Conservation (phyloP, 2,888 invertebrate genomes). For the Drepanosiphum platanoidis region DNA sequence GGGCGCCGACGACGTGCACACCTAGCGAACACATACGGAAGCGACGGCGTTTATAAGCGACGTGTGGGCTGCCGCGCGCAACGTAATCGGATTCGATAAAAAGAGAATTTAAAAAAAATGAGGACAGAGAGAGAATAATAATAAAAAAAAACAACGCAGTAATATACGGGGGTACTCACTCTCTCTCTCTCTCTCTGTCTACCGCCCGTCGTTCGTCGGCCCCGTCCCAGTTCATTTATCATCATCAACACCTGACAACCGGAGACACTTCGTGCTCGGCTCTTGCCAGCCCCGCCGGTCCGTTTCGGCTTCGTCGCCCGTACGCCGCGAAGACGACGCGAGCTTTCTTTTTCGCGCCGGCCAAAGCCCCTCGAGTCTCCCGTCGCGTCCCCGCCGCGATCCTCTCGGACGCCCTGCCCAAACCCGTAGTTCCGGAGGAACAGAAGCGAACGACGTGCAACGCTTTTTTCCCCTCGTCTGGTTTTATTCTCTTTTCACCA, state of each 20-base stretch:
- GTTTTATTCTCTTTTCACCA: neutral
- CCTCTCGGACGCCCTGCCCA: neutral
- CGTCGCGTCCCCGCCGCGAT: neutral
- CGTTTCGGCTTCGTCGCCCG: neutral
- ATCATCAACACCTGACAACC: conserved; percentile 59
- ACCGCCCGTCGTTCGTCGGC: neutral
- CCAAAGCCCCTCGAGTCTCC: neutral
- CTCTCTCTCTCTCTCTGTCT: too few species aligned
- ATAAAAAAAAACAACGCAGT: neutral
- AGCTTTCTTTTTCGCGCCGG: neutral
- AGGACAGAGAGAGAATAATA: neutral
- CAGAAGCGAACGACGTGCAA: neutral
- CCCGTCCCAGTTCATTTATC: conserved; percentile 52
- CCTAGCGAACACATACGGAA: neutral
- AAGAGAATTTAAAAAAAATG: conserved; percentile 35
- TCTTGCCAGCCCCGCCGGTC: neutral
- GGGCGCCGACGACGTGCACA: neutral
- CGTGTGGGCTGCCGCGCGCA: neutral
- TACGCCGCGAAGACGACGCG: neutral
- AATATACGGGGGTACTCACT: neutral
- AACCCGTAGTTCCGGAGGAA: conserved; percentile 13
- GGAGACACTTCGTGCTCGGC: conserved; percentile 44
- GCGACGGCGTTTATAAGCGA: neutral
- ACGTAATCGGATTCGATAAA: conserved; percentile 48
- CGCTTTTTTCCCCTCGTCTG: neutral